phyloP scores from a whole-genome alignment of 2,888 invertebrate species.

The Chromoteleia sp. region DNA sequence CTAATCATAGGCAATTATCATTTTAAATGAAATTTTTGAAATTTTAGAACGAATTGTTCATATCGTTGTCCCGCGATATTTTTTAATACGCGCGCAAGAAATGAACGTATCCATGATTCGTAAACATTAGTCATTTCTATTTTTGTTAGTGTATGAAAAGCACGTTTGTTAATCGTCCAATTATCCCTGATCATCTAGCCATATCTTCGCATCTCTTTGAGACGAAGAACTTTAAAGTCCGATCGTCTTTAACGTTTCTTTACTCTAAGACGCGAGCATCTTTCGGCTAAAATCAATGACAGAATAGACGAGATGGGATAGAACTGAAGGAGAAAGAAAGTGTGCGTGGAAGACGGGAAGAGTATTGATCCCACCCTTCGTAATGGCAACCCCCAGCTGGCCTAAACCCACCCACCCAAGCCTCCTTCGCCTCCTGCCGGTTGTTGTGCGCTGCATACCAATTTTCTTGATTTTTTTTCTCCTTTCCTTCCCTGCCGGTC shows the following conservation, averaged over 20 bases:
- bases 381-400: slow-evolving; percentile 82
- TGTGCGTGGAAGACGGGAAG: slow-evolving; percentile 79
- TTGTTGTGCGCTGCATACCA: slow-evolving; percentile 88
- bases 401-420: slow-evolving; percentile 85
- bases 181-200: slow-evolving; percentile 12
- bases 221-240: slow-evolving; percentile 21
- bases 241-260: slow-evolving; percentile 34
- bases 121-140: too few relatives aligned
- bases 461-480: slow-evolving; percentile 82
- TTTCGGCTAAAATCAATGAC: slow-evolving; percentile 61
- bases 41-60: too few relatives aligned
- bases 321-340: slow-evolving; percentile 67
- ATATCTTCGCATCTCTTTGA: too few relatives aligned
- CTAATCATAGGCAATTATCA: too few relatives aligned
- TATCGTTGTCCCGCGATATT: too few relatives aligned
- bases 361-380: slow-evolving; percentile 84
- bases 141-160: too few relatives aligned
- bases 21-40: too few relatives aligned
- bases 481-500: slow-evolving; percentile 67
- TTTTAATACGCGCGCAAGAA: too few relatives aligned
- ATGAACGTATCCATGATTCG: too few relatives aligned
- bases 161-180: not conserved
- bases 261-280: slow-evolving; percentile 46
- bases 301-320: slow-evolving; percentile 61
- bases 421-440: slow-evolving; percentile 84